These are phyloP conservation scores for Drosophila kurseongensis DNA, from an alignment of 1,140 invertebrate species.

Conservation along the genomic window DNA sequence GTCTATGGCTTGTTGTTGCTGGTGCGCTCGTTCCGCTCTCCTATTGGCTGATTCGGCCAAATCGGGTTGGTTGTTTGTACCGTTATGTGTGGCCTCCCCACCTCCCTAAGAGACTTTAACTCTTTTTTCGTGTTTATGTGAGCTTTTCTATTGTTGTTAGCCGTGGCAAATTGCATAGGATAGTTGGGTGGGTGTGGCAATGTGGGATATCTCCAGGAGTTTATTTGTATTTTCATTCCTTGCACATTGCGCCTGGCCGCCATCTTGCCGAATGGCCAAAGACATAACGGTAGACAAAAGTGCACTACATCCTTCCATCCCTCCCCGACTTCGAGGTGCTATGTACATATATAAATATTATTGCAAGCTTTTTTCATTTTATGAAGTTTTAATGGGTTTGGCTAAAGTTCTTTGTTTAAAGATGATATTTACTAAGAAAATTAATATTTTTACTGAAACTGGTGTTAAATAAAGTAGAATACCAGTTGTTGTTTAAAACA, in stretches of 20 bases:
- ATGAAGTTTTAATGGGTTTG: neutral
- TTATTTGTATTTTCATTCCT: slow-evolving; percentile 57
- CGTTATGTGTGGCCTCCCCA: slow-evolving; percentile 33
- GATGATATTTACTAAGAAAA: neutral
- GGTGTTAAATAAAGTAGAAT: no score
- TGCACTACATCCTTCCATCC: slow-evolving; percentile 19
- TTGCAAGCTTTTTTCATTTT: neutral
- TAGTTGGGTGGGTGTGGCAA: slow-evolving; percentile 70
- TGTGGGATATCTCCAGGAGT: slow-evolving; percentile 7
- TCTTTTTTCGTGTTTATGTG: slow-evolving; percentile 58
- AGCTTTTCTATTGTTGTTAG: slow-evolving; percentile 47
- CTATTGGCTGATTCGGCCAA: slow-evolving; percentile 64
- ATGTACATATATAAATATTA: neutral
- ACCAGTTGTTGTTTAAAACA: no score
- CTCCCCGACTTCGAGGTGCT: neutral
- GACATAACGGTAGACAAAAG: slow-evolving; percentile 48
- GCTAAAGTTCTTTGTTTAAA: neutral
- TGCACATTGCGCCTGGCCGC: slow-evolving; percentile 28
- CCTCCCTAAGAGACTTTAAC: slow-evolving; percentile 39
- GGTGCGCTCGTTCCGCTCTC: slow-evolving; percentile 48
- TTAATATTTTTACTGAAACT: neutral
- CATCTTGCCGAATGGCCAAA: slow-evolving; percentile 57
- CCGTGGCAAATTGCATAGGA: slow-evolving; percentile 34
- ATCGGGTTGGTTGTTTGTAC: slow-evolving; percentile 75
- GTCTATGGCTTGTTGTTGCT: slow-evolving; percentile 42